A percentile compares a stretch with the other conserved stretches of the same genome.
Evolutionary conservation across 2,797 vertebrate genomes (phyloP).

Genomic region (Clamator glandarius): DNA sequence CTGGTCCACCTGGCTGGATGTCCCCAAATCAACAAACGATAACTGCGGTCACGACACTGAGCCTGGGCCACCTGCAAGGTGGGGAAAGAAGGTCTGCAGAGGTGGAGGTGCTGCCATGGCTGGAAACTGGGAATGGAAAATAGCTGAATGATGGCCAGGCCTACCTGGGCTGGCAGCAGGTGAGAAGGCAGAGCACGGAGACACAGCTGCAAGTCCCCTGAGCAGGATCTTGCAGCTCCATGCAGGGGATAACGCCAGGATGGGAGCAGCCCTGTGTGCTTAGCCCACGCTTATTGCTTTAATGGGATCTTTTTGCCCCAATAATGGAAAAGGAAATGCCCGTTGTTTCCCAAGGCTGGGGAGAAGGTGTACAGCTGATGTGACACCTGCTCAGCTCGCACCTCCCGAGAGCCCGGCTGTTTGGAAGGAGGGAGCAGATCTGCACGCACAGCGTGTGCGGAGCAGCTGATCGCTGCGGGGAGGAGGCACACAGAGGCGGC

Average conservation of each 20-base stretch:
- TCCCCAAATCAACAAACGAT: not conserved
- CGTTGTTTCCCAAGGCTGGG: not conserved
- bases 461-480: slow-evolving; percentile 15
- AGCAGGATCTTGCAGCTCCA: not conserved
- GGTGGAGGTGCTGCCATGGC: not conserved
- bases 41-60: not conserved
- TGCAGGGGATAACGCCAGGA: not conserved
- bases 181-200: not conserved
- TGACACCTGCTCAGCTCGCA: not conserved
- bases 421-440: not conserved
- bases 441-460: not conserved
- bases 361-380: not conserved
- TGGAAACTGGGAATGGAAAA: not conserved
- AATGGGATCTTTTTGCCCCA: not conserved
- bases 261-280: not conserved
- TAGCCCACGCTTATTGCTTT: not conserved
- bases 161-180: not conserved
- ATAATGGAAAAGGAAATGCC: not conserved
- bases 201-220: rapidly evolving
- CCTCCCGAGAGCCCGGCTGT: not conserved
- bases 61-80: not conserved
- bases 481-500: slow-evolving; percentile 19
- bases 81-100: not conserved
- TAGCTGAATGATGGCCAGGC: not conserved
- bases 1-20: not conserved